Evolutionary conservation across 2,888 invertebrate genomes (phyloP), one percentile per base, ranked within the genome.

Genomic region (Thereva unica): DNA sequence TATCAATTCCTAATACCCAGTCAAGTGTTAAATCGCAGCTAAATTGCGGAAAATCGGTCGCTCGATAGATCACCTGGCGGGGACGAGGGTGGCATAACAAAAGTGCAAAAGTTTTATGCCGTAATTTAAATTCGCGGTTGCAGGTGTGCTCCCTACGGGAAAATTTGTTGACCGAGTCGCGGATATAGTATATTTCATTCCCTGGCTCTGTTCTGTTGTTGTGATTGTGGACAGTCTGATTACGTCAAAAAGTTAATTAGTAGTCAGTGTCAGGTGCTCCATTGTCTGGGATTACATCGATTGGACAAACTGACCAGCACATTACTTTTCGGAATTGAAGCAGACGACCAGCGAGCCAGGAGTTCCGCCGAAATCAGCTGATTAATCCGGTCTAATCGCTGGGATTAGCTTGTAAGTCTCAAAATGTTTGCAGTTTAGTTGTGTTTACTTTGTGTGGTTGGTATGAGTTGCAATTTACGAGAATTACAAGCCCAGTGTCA

Each of bases 21-120:
- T 67, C 64, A 57, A 57, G 68, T 67, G 68, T 68, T 67, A 68
- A 68, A 68, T 66, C 42, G 57, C 56, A 64, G 59, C 49, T 47
- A 54, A 66, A 61, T 64, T 65, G 61, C 55, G 59, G 35, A 45
- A 45, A 44, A 42, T 9, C 59, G 34, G 34, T 23, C 35, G 49
- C 8, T 12, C 37, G 49, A 10, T 23, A 57, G 41, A 57, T 47
- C 23, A 23, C 23, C 23, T 23, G 23, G 23, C 23, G 23, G 23
- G 23, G 23, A 23, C 23, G 2, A 23, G 23, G 23, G 23, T 23
- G 23, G 23, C 23, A 23, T 2, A 23, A 23, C 23, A 23, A 23
- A 41, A 57, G 42, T 50, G 66, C 47, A 57, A 52, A 57, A 52
- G 40, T 67, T 64, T 56, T 64, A 63, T 65, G 57, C 47, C 45